These are phyloP conservation scores for Ischnura elegans DNA, from an alignment of 2,888 invertebrate species.

Conservation along the genomic window DNA sequence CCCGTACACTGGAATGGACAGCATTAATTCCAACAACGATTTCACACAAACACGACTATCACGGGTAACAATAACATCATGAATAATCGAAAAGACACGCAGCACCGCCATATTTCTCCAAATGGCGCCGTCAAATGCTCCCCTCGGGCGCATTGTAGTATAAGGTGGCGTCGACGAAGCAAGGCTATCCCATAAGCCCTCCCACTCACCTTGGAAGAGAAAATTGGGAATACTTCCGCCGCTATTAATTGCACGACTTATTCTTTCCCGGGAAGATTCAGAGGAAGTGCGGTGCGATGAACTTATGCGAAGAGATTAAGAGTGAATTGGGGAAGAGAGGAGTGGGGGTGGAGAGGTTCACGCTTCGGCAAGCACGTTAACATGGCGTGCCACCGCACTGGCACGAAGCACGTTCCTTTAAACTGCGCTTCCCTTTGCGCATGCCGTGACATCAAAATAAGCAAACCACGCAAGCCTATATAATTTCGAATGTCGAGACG, in stretches of 20 bases:
- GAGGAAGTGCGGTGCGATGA: conserved; percentile 31
- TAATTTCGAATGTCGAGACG: too few relatives aligned
- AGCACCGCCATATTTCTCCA: not conserved
- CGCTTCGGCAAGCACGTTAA: not conserved
- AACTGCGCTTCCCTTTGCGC: not conserved
- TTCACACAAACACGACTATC: too few relatives aligned
- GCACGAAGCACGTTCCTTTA: not conserved
- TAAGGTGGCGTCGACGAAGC: not conserved
- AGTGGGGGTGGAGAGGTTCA: not conserved
- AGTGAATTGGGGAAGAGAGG: not conserved
- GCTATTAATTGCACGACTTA: conserved; percentile 11
- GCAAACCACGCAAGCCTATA: too few relatives aligned
- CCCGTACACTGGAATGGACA: not conserved
- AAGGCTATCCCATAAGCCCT: not conserved
- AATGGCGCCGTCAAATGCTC: not conserved
- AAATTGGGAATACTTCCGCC: conserved; percentile 12
- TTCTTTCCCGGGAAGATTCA: not conserved
- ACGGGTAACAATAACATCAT: not conserved
- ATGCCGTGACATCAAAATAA: too few relatives aligned
- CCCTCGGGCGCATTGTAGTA: too few relatives aligned
- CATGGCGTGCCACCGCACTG: not conserved
- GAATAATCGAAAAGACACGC: not conserved
- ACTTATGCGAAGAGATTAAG: not conserved
- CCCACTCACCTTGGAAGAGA: not conserved
- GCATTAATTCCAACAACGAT: not conserved